Base-by-base conservation (phyloP, 2,888 invertebrate species). In the Hoplodrina ambigua region DNA sequence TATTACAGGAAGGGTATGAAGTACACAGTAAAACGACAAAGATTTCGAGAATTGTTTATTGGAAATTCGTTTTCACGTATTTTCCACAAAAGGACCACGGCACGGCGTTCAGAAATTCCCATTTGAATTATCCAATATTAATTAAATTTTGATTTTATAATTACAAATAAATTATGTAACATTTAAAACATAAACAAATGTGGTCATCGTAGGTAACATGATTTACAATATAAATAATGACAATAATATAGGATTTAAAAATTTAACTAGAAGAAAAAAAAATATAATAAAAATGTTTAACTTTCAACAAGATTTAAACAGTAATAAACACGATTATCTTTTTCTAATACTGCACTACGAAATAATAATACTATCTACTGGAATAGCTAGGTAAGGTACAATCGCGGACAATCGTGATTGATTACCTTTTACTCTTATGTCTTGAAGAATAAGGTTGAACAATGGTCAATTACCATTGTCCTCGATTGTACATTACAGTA, bases 11-110 rank as follows among this genome's bases (percentile, higher is more conserved):
- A 25, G 25, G 25, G 37, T 37, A 17, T 46, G 46, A 46, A 6
- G 15, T 19, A 0, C 0, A 15, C 4, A 80, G 5, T 56, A 63
- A 79, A 78, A 79, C 57, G 41, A 10, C 63, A 56, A 60, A 2
- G 0, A 44, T 69, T 46, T 49, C 15, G 33, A 67, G 52, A 73
- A 69, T 55, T 49, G 64, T 81, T 82, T 81, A 81, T 73, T 81
- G 66, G 70, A 76, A 76, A 73, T 62, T 69, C 17, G 46, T 69
- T 66, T 72, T 49, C 60, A 57, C 46, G 46, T 62, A 52, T 50
- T 55, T 49, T 46, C n/a, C 19, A 65, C 37, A 61, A 77, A 70
- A 75, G 13, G 6, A 37, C 37, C 1, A 25, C 13, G 7, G n/a
- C 1, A 25, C 13, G 7, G n/a, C 17, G 10, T 59, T 63, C 19